Base-by-base conservation (phyloP, 2,797 vertebrate genomes). In the Hoplostethus mediterraneus region DNA sequence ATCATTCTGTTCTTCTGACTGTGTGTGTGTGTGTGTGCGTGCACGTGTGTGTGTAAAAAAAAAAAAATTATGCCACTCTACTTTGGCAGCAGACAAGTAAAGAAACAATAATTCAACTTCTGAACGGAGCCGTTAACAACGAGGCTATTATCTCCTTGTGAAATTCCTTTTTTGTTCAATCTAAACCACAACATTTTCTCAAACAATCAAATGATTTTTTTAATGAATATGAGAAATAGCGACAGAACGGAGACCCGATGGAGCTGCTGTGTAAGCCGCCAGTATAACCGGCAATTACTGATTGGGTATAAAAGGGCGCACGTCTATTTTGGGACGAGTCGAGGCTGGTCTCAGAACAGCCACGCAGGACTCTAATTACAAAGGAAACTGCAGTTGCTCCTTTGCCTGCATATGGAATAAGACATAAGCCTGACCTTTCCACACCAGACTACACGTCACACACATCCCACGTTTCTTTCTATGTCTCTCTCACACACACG, bases 1-100 rank as follows among this genome's bases (percentile, higher is more conserved):
- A 91, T 92, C 89, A 75, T 79, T 66, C 80, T 79, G 73, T 89
- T 88, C 86, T 72, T 83, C 74, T 48, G 47, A 77, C 75, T 73
- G 31, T 62, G 66, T 71, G 67, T 60, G 68, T 70, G 52, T 28
- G 28, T 28, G 28, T 28, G 28, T 3, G 28, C 3, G 28, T 2
- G 28, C 59, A 63, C 68, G 67, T 60, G 68, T 70, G 52, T 47
- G 68, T 45, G 62, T 6, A 49, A 44, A 53, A n/a, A 36, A 56
- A 56, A 81, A 88, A 85, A 88, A 89, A 88, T 89, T 72, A 85
- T 72, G 77, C 77, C 70, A 77, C 79, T 88, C 64, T 71, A 66
- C 63, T 85, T 71, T 55, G 30, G 36, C 75, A 80, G 73, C 57
- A 75, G 81, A 85, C 69, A 75, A 87, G 80, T 62, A 73, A 85